phyloP scores from a whole-genome alignment of 2,888 invertebrate genomes.

The Noctua fimbriata region DNA sequence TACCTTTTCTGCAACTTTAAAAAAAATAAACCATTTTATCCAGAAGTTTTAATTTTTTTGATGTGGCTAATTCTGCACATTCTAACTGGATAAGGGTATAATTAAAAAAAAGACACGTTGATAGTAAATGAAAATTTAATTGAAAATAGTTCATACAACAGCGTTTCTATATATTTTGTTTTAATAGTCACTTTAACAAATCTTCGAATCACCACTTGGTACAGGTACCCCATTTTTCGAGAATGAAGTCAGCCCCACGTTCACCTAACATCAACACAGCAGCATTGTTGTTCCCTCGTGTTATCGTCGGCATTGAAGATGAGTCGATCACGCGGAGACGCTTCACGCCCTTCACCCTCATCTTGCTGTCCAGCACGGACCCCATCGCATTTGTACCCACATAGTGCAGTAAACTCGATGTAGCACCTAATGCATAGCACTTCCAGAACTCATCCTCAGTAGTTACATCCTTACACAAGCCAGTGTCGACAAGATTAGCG shows the following conservation, averaged over 20 bases:
- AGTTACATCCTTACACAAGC: constrained; percentile 53
- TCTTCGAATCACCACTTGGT: not conserved
- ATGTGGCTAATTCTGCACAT: too few relatives aligned
- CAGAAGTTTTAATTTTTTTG: too few relatives aligned
- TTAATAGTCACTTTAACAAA: not conserved
- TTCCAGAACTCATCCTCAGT: constrained; percentile 53
- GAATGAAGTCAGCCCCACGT: constrained; percentile 34
- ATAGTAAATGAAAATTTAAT: not conserved
- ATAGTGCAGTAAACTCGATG: constrained; percentile 63
- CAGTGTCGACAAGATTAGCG: constrained; percentile 62
- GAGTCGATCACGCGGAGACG: constrained; percentile 62
- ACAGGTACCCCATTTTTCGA: not conserved
- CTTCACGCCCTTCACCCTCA: constrained; percentile 47
- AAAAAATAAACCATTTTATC: too few relatives aligned
- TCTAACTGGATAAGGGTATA: too few relatives aligned
- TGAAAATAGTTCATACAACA: not conserved
- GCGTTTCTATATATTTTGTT: not conserved
- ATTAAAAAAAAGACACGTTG: not conserved
- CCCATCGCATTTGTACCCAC: constrained; percentile 64
- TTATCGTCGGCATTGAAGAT: constrained; percentile 50
- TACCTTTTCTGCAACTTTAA: too few relatives aligned
- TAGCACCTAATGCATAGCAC: constrained; percentile 52
- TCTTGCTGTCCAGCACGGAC: constrained; percentile 49
- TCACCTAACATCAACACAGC: constrained; percentile 57
- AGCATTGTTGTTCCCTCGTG: constrained; percentile 55